Evolutionary conservation across 1,140 invertebrate species (phyloP).

Genomic region (Hylaeus volcanicus): DNA sequence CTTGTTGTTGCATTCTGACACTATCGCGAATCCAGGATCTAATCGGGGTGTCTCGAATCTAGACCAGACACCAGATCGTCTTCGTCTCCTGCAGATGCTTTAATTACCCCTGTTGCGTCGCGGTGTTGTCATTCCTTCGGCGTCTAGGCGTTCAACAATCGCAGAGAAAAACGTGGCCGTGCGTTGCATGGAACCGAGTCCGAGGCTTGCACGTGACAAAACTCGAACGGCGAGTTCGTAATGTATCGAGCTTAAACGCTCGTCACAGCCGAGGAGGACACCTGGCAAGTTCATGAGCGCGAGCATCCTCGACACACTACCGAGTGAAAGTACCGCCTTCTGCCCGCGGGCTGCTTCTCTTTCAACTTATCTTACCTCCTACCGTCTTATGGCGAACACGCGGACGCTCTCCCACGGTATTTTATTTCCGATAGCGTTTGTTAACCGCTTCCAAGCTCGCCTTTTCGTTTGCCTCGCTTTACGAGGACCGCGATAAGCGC

Average conservation of each 20-base stretch:
- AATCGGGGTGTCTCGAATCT: too few relatives aligned
- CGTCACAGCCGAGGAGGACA: conserved; percentile 13
- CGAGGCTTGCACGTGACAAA: conserved; percentile 32
- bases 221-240: conserved; percentile 9
- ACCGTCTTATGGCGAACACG: neutral
- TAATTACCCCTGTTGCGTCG: neutral
- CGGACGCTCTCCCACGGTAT: conserved; percentile 46
- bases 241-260: conserved; percentile 38
- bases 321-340: conserved; percentile 68
- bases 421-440: conserved; percentile 31
- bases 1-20: too few relatives aligned
- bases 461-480: neutral
- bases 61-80: neutral
- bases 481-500: neutral
- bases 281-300: conserved; percentile 69
- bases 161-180: conserved; percentile 1
- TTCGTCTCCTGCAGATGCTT: neutral
- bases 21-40: too few relatives aligned
- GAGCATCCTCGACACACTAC: conserved; percentile 64
- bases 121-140: neutral
- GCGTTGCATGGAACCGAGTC: conserved; percentile 35
- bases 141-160: neutral
- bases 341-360: conserved; percentile 43
- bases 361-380: conserved; percentile 32
- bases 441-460: conserved; percentile 6